Conservation (phyloP, 2,113 vertebrate genomes). For the Hystrix cristata region DNA sequence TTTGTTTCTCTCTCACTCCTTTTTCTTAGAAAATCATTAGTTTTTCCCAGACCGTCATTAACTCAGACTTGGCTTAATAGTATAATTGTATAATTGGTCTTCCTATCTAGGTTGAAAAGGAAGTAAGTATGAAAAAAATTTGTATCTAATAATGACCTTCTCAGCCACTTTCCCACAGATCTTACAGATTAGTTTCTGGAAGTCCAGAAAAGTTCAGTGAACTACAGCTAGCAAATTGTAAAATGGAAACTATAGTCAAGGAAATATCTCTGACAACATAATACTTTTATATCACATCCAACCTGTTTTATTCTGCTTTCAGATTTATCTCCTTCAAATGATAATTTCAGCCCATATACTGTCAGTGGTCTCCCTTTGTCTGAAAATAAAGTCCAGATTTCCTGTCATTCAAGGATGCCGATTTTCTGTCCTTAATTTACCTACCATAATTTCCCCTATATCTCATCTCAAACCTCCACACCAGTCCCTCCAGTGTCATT, state of each 20-base stretch:
- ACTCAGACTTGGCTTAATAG: background rate
- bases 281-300: background rate
- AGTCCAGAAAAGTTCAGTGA: slow-evolving; percentile 1
- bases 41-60: background rate
- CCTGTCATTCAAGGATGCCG: background rate
- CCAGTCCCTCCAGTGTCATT: background rate
- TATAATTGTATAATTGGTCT: slow-evolving; percentile 25
- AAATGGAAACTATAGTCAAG: slow-evolving; percentile 36
- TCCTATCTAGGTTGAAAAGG: background rate
- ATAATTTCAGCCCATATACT: slow-evolving; percentile 27
- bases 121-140: background rate
- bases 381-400: slow-evolving; percentile 29
- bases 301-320: slow-evolving; percentile 26
- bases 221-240: background rate
- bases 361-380: background rate
- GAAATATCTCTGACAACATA: slow-evolving; percentile 41
- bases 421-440: background rate
- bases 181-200: background rate
- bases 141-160: background rate
- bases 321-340: slow-evolving; percentile 19
- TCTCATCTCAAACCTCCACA: background rate
- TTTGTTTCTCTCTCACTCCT: too few species aligned
- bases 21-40: background rate
- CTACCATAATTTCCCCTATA: background rate
- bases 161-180: background rate